Base-by-base conservation (phyloP, 92 coral and sea anemone species). In the Parazoanthus darwini region DNA sequence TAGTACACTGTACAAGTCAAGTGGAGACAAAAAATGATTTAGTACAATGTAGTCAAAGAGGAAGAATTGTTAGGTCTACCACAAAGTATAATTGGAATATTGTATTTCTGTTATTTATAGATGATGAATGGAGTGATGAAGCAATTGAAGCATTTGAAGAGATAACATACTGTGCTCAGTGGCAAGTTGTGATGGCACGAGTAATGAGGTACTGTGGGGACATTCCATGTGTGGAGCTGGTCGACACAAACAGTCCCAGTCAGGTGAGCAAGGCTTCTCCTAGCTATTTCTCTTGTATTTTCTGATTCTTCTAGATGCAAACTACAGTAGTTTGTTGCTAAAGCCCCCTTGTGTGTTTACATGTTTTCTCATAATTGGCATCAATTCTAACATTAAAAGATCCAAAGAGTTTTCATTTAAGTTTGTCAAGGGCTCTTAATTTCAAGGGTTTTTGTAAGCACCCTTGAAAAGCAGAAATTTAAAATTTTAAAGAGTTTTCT, bases 131-230 rank as follows among this genome's bases (percentile, higher is more conserved):
- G 99, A 93, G 92, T 80, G 81, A 89, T 33, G 92, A 89, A 43
- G 91, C 97, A 5, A 90, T 73, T 81, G 97, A 95, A 22, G 82
- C 77, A 2, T 97, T 97, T 91, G 95, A 95, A 58, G 73, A 89
- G 48, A 88, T 97, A 10, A 94, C 91, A n/a, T 92, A 90, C 80
- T 97, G 98, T 78, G 94, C 99, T 11, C 92, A 95, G 87, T 97
- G 99, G 98, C 85, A 84, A 22, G 93, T 92, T 3, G 15, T 97
- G 33, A 96, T 97, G 99, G 98, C 96, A 46, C 89, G 90, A 79
- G 94, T 87, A 22, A 93, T 91, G 50, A 90, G 91, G 67, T 92
- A 95, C 89, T 86, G 92, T 89, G 96, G 94, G 0, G 91, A 89
- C 26, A 82, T 89, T 15, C 96, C 99, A 42, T 94, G 97, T 78